Percentiles rank a stretch among this genome's conserved stretches.
Conservation (phyloP, 2,888 invertebrate species). For the Ectemnius lituratus region DNA sequence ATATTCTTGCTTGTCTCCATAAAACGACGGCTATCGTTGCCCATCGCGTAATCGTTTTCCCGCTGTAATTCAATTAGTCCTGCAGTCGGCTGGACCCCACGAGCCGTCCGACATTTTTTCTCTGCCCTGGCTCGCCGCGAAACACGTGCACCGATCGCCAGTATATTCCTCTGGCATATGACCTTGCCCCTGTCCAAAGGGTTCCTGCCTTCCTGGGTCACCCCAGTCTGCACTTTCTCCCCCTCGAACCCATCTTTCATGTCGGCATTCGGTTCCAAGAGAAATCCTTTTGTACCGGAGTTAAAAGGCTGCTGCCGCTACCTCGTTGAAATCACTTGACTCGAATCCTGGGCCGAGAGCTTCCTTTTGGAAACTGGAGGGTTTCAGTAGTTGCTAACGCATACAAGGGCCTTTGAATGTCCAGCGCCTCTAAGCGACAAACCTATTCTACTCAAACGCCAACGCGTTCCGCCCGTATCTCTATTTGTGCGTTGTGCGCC, state of each 20-base stretch:
- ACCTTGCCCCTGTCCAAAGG: background rate
- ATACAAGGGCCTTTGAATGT: no score
- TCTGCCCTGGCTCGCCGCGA: background rate
- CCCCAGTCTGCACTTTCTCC: background rate
- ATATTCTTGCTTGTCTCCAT: constrained; percentile 59
- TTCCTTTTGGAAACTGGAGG: no score
- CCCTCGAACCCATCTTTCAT: background rate
- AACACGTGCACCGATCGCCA: background rate
- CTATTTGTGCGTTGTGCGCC: no score
- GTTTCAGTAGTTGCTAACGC: no score
- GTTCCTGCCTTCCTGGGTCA: background rate
- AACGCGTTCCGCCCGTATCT: no score
- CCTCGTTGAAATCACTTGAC: constrained; percentile 57
- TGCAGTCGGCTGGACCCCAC: constrained; percentile 22
- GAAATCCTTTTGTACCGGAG: constrained; percentile 13
- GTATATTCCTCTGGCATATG: background rate
- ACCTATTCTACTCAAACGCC: no score
- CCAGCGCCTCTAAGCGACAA: no score
- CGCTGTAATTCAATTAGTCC: constrained; percentile 40
- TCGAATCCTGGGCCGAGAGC: constrained; percentile 3
- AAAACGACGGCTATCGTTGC: constrained; percentile 47
- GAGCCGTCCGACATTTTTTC: constrained; percentile 21
- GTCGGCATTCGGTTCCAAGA: background rate
- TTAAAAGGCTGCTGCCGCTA: constrained; percentile 34
- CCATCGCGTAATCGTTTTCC: constrained; percentile 52